Conservation (phyloP, 2,888 invertebrate species). For the Diplazon laetatorius region DNA sequence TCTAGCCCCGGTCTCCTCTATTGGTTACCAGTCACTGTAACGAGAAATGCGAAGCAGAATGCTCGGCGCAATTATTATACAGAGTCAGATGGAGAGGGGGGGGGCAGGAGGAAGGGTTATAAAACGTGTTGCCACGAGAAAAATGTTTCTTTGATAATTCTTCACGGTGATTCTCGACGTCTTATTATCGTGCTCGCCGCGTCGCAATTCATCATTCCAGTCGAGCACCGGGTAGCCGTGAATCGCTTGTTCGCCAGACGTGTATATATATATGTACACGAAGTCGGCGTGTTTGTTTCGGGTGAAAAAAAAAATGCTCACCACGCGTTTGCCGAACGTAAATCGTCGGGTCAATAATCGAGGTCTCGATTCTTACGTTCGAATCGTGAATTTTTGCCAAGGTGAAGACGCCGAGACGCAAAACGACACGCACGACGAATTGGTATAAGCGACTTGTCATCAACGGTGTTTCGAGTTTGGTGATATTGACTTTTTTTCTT, state of each 20-base stretch:
- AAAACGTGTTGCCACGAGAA: not conserved
- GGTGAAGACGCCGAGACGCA: conserved; percentile 19
- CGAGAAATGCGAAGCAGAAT: conserved; percentile 25
- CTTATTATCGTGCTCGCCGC: conserved; percentile 57
- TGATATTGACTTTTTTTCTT: conserved; percentile 14
- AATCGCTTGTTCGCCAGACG: conserved; percentile 3
- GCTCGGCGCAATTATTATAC: conserved; percentile 17
- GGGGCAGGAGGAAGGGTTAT: not conserved
- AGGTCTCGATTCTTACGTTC: conserved; percentile 46
- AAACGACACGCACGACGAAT: conserved; percentile 19
- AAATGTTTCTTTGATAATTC: conserved; percentile 33
- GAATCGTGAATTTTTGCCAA: conserved; percentile 17
- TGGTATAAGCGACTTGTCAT: conserved; percentile 35
- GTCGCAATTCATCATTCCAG: conserved; percentile 60
- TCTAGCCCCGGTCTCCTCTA: too few species aligned
- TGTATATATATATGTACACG: conserved; percentile 9
- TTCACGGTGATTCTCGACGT: conserved; percentile 25
- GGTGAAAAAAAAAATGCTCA: conserved; percentile 23
- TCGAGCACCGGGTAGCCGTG: conserved; percentile 26
- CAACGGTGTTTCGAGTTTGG: not conserved
- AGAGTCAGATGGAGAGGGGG: too few species aligned
- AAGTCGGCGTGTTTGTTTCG: conserved; percentile 13
- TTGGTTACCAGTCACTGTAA: conserved; percentile 12
- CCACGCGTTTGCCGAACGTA: conserved; percentile 42
- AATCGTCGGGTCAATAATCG: conserved; percentile 54